Conservation (phyloP, 2,797 vertebrate species). For the Sandelia bainsii region DNA sequence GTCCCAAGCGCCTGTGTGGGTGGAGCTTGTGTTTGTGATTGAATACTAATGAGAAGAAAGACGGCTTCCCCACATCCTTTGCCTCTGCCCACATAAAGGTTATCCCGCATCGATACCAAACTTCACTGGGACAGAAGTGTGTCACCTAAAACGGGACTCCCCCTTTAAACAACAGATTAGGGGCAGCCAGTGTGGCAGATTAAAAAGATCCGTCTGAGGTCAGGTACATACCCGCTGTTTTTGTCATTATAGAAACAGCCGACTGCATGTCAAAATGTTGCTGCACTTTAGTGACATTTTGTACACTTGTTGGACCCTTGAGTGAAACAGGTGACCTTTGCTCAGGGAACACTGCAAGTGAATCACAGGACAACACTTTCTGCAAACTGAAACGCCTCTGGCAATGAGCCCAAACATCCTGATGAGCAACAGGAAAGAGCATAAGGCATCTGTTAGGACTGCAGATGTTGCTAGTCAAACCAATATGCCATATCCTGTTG, state of each 20-base stretch:
- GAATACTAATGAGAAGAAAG: constrained; percentile 74
- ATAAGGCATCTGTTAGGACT: not conserved
- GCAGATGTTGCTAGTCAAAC: constrained; percentile 12
- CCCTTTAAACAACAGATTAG: constrained; percentile 70
- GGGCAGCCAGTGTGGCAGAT: constrained; percentile 65
- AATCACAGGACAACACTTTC: constrained; percentile 9
- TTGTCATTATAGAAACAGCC: not conserved
- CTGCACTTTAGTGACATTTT: not conserved
- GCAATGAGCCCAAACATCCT: not conserved
- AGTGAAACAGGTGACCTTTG: not conserved
- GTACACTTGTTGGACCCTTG: too few species aligned
- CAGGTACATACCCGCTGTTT: constrained; percentile 18
- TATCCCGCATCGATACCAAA: constrained; percentile 50
- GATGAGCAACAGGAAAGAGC: constrained; percentile 12
- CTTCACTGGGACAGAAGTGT: constrained; percentile 71
- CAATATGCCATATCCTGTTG: not conserved
- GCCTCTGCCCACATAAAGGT: constrained; percentile 47
- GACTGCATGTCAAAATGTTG: not conserved
- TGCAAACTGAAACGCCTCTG: not conserved
- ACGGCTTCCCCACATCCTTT: constrained; percentile 57
- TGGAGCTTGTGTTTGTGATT: constrained; percentile 37
- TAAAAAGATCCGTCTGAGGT: constrained; percentile 59
- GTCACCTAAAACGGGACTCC: constrained; percentile 46
- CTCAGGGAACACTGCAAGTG: constrained; percentile 1
- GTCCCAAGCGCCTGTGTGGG: constrained; percentile 59